A percentile compares a stretch with the other conserved stretches of the same genome.
Conservation (phyloP, 2,113 vertebrate genomes). For the Mellivora capensis region DNA sequence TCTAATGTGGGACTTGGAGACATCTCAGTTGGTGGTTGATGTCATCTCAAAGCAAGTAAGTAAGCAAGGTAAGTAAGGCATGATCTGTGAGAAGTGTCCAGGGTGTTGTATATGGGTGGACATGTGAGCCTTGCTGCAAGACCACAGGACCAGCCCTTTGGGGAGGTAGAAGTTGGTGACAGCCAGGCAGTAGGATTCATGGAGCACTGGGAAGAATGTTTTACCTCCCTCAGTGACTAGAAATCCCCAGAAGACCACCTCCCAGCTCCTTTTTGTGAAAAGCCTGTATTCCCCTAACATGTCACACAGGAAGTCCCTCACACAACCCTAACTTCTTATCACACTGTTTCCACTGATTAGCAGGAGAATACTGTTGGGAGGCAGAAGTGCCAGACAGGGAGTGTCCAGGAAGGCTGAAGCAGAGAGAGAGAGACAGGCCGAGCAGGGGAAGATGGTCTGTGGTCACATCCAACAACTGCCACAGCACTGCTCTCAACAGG, state of each 20-base stretch:
- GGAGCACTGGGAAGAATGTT: neutral
- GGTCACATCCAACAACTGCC: neutral
- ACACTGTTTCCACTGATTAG: neutral
- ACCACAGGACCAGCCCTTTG: neutral
- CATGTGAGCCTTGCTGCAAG: neutral
- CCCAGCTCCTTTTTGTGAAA: neutral
- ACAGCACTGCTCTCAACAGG: neutral
- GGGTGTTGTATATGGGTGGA: neutral
- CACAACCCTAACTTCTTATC: neutral
- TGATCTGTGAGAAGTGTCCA: neutral
- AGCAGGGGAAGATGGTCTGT: neutral
- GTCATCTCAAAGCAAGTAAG: neutral
- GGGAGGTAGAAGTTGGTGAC: neutral
- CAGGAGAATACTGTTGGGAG: neutral
- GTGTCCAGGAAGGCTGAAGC: neutral
- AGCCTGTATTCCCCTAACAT: too few relatives aligned
- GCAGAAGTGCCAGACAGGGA: rapidly evolving
- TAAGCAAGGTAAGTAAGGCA: neutral
- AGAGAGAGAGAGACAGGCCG: neutral
- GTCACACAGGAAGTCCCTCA: neutral
- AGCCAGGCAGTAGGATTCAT: neutral
- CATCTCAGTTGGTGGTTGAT: neutral
- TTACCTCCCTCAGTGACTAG: neutral
- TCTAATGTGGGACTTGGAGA: neutral
- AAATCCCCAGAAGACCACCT: neutral